These are phyloP conservation scores for Alcis repandata DNA, from an alignment of 2,888 invertebrate genomes.

Conservation along the genomic window DNA sequence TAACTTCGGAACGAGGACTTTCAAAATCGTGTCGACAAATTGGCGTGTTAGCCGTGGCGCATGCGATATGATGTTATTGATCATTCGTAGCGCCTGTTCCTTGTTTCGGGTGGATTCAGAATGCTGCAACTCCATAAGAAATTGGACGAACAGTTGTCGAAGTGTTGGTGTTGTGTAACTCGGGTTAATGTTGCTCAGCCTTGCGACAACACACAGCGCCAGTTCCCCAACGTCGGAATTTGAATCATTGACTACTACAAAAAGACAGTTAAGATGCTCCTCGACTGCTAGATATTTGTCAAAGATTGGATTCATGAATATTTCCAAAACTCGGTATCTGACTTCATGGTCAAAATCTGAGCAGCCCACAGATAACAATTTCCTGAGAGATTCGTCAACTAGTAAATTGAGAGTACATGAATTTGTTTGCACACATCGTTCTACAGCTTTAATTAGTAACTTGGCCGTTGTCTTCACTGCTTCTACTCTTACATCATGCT, in stretches of 20 bases:
- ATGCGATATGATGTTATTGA: conserved; percentile 97
- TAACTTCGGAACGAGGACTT: conserved; percentile 95
- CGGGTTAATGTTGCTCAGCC: conserved; percentile 97
- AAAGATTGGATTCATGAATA: conserved; percentile 94
- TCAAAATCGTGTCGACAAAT: conserved; percentile 97
- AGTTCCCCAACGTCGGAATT: conserved; percentile 97
- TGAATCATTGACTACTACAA: conserved; percentile 98
- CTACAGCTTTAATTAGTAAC: conserved; percentile 94
- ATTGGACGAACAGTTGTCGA: conserved; percentile 95
- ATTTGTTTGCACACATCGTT: conserved; percentile 87
- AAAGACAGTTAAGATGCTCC: conserved; percentile 96
- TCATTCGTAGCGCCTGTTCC: conserved; percentile 97
- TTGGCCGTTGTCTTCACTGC: conserved; percentile 97
- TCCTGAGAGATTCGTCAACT: conserved; percentile 96
- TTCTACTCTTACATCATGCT: conserved; percentile 95
- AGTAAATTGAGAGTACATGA: conserved; percentile 94
- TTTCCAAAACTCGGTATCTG: conserved; percentile 95
- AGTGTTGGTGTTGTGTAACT: conserved; percentile 99
- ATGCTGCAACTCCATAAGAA: conserved; percentile 97
- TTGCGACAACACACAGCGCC: conserved; percentile 96
- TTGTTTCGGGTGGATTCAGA: conserved; percentile 98
- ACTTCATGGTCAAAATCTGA: conserved; percentile 98
- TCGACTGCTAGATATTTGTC: conserved; percentile 98
- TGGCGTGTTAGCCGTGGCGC: conserved; percentile 97
- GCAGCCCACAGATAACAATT: conserved; percentile 96